Percentiles rank a stretch among this genome's conserved stretches.
phyloP scores from a whole-genome alignment of 2,113 vertebrate genomes.

The Seriola aureovittata region DNA sequence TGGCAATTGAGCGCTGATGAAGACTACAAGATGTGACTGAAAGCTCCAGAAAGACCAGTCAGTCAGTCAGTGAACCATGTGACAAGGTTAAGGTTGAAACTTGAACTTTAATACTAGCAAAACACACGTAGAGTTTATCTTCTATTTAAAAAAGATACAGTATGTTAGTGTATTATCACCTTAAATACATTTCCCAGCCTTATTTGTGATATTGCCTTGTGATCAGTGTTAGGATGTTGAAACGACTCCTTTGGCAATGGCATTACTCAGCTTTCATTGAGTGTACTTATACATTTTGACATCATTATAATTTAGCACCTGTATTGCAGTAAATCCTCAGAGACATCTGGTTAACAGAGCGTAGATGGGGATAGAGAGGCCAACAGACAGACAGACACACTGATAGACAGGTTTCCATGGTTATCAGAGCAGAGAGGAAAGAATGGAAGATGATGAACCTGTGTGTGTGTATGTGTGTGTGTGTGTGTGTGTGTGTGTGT shows the following conservation, averaged over 20 bases:
- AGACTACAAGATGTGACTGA: neutral
- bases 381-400: conserved; percentile 47
- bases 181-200: no score
- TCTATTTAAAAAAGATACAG: neutral
- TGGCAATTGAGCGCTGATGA: neutral
- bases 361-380: conserved; percentile 47
- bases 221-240: neutral
- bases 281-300: conserved; percentile 34
- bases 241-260: conserved; percentile 25
- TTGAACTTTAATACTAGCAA: neutral
- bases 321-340: conserved; percentile 57
- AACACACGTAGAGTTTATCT: neutral
- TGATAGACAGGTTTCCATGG: conserved; percentile 66
- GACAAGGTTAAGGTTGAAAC: conserved; percentile 3
- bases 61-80: neutral
- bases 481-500: conserved; percentile 34
- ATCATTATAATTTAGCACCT: conserved; percentile 55
- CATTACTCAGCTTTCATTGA: conserved; percentile 25
- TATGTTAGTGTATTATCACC: no score
- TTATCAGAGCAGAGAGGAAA: conserved; percentile 77
- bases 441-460: conserved; percentile 63
- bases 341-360: conserved; percentile 76
- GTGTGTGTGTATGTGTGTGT: conserved; percentile 41
- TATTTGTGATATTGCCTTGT: neutral
- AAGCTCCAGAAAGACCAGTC: neutral